Percentiles rank a stretch among this genome's conserved stretches.
These are phyloP conservation scores for Argentina silus DNA, from an alignment of 2,797 vertebrate genomes.

Conservation along the genomic window DNA sequence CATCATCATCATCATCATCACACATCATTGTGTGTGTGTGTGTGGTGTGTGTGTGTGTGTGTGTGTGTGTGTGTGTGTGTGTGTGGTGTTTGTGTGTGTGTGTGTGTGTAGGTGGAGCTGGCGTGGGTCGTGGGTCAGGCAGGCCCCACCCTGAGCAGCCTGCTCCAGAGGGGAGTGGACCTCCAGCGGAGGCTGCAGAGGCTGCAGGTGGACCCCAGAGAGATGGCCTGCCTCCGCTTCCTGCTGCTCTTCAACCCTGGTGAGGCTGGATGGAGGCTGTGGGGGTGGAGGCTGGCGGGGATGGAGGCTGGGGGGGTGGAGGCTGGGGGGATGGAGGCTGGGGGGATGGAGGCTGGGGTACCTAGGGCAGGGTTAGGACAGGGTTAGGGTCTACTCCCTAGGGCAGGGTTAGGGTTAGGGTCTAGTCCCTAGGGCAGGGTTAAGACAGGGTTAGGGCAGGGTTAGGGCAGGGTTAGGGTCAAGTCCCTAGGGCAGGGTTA, in stretches of 20 bases:
- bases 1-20: too few relatives aligned
- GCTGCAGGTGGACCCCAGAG: slow-evolving; percentile 85
- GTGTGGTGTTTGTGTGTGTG: neutral
- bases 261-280: slow-evolving; percentile 42
- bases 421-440: too few relatives aligned
- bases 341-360: too few relatives aligned
- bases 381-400: too few relatives aligned
- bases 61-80: neutral
- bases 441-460: too few relatives aligned
- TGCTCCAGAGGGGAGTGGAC: slow-evolving; percentile 85
- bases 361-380: too few relatives aligned
- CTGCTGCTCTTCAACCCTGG: slow-evolving; percentile 92
- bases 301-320: neutral
- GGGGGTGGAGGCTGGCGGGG: too few relatives aligned
- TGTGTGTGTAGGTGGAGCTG: slow-evolving; percentile 81
- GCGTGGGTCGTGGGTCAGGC: slow-evolving; percentile 73
- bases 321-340: too few relatives aligned
- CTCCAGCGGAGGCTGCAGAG: slow-evolving; percentile 81
- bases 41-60: neutral
- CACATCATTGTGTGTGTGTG: too few relatives aligned
- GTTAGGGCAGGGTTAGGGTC: too few relatives aligned
- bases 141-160: slow-evolving; percentile 75
- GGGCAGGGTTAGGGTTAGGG: too few relatives aligned
- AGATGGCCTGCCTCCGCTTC: slow-evolving; percentile 91
- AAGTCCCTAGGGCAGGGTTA: too few relatives aligned